Base-by-base conservation (phyloP, 1,140 invertebrate species). In the Trichomalopsis sarcophagae region DNA sequence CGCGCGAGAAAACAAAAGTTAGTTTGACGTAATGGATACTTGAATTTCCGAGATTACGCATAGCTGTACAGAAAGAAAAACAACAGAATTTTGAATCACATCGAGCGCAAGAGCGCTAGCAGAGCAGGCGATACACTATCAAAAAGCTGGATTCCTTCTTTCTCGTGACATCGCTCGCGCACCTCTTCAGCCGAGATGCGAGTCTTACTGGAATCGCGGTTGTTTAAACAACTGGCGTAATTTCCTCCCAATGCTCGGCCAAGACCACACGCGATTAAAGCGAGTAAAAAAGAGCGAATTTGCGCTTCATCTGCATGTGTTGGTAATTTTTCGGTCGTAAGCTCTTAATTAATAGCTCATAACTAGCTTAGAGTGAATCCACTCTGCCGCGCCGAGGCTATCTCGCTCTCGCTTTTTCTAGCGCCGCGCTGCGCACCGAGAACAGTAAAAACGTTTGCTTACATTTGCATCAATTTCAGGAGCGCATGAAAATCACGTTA, bases 211-310 rank as follows among this genome's bases (percentile, higher is more conserved):
- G 11, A 75, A 66, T 66, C 30, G 11, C 30, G 33, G 47, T 82
- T 82, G 36, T 82, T 47, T 36, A 73, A 36, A 75, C 30, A 30
- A 74, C 0, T 62, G 62, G 6, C 50, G 81, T 17, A 82, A 82
- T 66, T 75, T 33, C 11, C 44, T 2, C 44, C 6, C 66, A 68
- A 27, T 23, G 66, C 11, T 68, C 23, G 5, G 14, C 21, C 7
- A n/a, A 68, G 66, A 23, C 23, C 66, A 27, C n/a, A 10, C 21
- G 23, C 9, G 5, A n/a, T 68, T 17, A 27, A 9, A 27, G 1
- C n/a, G 62, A 17, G 21, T n/a, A 68, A 68, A 68, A 23, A 27
- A 17, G 27, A 68, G 9, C 5, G n/a, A 27, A 13, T 50, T 50
- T 4, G 10, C 47, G 13, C 47, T 50, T 17, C 47, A 50, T 50